phyloP scores from a whole-genome alignment of 2,888 invertebrate genomes.

The Aleiodes leptofemur region DNA sequence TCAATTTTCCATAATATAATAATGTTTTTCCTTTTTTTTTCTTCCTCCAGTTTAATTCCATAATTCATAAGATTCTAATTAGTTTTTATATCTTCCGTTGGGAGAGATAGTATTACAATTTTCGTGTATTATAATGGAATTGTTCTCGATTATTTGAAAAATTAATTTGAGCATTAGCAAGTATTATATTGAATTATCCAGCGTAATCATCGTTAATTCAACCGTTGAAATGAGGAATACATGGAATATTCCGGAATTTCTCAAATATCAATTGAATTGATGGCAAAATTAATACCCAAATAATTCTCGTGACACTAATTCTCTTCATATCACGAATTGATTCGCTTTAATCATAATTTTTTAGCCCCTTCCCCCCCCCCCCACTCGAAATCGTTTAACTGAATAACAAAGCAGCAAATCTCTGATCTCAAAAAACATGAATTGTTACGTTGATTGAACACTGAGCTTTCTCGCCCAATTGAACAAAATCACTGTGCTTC shows the following conservation, averaged over 20 bases:
- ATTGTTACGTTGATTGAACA: conserved; percentile 19
- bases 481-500: conserved; percentile 53
- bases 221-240: too few species aligned
- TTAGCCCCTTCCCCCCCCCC: too few species aligned
- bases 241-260: neutral
- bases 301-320: too few species aligned
- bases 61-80: conserved; percentile 8
- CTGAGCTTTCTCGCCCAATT: conserved; percentile 54
- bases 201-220: conserved; percentile 16
- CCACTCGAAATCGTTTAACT: too few species aligned
- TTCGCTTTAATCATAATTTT: too few species aligned
- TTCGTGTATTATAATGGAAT: neutral
- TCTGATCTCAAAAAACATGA: neutral
- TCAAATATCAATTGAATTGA: too few species aligned
- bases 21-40: neutral
- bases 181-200: conserved; percentile 3
- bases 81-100: conserved; percentile 9
- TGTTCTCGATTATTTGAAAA: conserved; percentile 11
- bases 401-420: neutral
- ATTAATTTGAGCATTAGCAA: neutral
- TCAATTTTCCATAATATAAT: conserved; percentile 17
- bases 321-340: too few species aligned
- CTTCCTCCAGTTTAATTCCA: neutral
- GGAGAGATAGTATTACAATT: conserved; percentile 3
- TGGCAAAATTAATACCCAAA: too few species aligned